phyloP scores from a whole-genome alignment of 1,140 invertebrate genomes.

The Drosophila ficusphila region DNA sequence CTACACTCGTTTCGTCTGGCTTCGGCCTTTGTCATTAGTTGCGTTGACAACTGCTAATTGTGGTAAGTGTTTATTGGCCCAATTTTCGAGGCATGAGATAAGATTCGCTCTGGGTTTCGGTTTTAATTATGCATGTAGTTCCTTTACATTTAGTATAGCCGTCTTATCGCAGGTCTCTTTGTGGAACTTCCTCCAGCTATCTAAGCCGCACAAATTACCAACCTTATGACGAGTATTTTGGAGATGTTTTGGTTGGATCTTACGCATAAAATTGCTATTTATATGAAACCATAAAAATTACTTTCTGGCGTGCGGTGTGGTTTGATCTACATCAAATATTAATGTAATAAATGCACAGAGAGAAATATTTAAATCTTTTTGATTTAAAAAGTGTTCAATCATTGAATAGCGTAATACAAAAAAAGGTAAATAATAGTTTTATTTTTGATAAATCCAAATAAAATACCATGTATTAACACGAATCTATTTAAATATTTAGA shows the following conservation, averaged over 20 bases:
- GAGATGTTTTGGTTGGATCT: not conserved
- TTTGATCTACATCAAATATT: not conserved
- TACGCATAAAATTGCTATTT: not conserved
- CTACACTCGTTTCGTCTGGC: conserved; percentile 24
- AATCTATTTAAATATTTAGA: too few species aligned
- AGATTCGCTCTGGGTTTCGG: conserved; percentile 31
- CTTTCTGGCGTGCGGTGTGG: not conserved
- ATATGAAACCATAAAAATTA: not conserved
- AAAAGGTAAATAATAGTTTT: too few species aligned
- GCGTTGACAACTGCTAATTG: conserved; percentile 48
- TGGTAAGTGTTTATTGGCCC: conserved; percentile 57
- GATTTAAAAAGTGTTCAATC: too few species aligned
- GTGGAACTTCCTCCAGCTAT: conserved; percentile 28
- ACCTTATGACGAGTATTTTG: conserved; percentile 9
- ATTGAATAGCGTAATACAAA: too few species aligned
- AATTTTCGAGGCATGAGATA: conserved; percentile 43
- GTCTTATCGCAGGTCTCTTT: not conserved
- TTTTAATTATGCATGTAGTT: conserved; percentile 57
- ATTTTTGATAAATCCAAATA: too few species aligned
- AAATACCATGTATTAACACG: too few species aligned
- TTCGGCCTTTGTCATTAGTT: conserved; percentile 27
- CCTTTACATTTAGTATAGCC: conserved; percentile 13
- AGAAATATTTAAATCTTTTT: not conserved
- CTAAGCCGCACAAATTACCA: not conserved
- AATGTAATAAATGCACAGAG: not conserved